Conservation (phyloP, 2,888 invertebrate species). For the Lepidonotus clava region DNA sequence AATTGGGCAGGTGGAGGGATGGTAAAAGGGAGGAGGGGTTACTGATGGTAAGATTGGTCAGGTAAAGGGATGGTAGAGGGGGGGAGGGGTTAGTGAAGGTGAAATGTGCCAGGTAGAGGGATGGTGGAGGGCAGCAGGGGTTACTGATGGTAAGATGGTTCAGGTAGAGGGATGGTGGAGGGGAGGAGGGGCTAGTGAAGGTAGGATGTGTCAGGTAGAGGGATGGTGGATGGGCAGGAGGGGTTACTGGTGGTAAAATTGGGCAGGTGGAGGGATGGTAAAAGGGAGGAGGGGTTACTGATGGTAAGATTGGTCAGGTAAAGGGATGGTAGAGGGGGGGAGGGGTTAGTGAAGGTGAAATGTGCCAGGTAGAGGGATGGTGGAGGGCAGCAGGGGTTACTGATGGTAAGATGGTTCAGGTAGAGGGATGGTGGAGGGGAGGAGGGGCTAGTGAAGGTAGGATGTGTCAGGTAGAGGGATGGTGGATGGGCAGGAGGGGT, state of each 20-base stretch:
- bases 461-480: background rate
- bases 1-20: background rate
- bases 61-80: background rate
- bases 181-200: background rate
- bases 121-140: background rate
- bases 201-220: background rate
- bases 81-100: background rate
- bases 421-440: background rate
- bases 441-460: background rate
- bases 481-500: background rate
- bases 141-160: background rate
- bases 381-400: background rate
- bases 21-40: background rate
- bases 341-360: background rate
- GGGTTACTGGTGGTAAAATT: background rate
- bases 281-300: background rate
- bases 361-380: background rate
- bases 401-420: background rate
- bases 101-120: background rate
- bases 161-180: background rate
- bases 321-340: background rate
- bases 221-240: background rate
- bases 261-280: background rate
- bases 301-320: background rate
- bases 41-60: background rate